Conservation (phyloP, 23 tunicate genomes). For the Clavelina lepadiformis region DNA sequence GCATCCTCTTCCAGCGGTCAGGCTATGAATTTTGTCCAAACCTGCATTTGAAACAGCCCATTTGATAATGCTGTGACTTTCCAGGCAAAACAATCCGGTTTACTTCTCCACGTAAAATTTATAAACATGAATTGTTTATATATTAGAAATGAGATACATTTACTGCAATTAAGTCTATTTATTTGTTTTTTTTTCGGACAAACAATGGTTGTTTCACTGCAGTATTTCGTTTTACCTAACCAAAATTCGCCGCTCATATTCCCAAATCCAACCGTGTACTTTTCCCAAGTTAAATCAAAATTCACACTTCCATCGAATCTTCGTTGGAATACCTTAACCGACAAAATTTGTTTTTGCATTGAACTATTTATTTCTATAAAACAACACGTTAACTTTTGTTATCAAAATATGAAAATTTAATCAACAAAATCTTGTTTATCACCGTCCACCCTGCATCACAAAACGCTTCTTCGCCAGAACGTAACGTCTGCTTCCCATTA, state of each 20-base stretch:
- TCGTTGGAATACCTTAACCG: conserved; percentile 1
- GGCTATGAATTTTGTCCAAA: not conserved
- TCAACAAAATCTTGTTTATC: no score
- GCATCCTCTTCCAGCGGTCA: not conserved
- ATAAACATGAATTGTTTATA: not conserved
- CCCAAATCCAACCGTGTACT: conserved; percentile 1
- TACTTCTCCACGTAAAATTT: not conserved
- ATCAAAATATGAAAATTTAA: not conserved
- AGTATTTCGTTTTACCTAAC: no score
- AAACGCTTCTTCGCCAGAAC: not conserved
- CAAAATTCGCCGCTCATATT: conserved; percentile 1
- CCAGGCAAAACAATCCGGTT: not conserved
- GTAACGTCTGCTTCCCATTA: not conserved
- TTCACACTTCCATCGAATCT: conserved; percentile 6
- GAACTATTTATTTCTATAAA: not conserved
- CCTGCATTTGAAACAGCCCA: not conserved
- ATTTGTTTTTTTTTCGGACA: no score
- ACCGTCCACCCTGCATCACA: conserved; percentile 4
- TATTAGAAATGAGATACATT: no score
- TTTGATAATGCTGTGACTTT: no score
- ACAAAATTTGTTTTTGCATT: not conserved
- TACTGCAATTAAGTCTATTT: no score
- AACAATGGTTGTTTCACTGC: no score
- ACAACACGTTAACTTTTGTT: not conserved
- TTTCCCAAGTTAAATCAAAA: not conserved